Evolutionary conservation across 2,888 invertebrate genomes (phyloP).

Genomic region (Bimastos eiseni): DNA sequence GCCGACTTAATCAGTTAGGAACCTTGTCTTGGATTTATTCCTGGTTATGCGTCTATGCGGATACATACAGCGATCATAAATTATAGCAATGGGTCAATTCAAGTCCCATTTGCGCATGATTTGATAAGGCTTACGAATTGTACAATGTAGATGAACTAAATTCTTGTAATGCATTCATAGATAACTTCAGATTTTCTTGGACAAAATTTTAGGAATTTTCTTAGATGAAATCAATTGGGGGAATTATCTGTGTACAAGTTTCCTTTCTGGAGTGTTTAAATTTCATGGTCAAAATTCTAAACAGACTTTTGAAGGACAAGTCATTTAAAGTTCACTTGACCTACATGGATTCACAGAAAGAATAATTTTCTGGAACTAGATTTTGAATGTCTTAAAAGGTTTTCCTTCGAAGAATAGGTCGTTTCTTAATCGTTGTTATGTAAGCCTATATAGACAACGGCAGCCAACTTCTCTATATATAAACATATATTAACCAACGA

Average conservation of each 20-base stretch:
- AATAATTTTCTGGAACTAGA: too few relatives aligned
- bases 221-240: neutral
- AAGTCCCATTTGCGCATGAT: too few relatives aligned
- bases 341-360: too few relatives aligned
- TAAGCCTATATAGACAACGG: neutral
- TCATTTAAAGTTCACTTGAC: too few relatives aligned
- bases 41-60: neutral
- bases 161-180: neutral
- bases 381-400: neutral
- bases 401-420: neutral
- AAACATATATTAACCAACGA: neutral
- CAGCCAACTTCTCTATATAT: neutral
- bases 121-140: too few relatives aligned
- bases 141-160: neutral
- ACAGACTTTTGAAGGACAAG: neutral
- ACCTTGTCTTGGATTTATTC: neutral
- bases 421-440: neutral
- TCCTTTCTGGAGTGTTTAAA: neutral
- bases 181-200: neutral
- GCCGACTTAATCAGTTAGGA: neutral
- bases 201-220: neutral
- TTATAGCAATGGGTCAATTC: too few relatives aligned
- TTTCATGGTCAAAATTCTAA: neutral
- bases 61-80: neutral
- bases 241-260: neutral